Evolutionary conservation across 1,140 invertebrate genomes (phyloP).

Genomic region (Megalopta genalis): DNA sequence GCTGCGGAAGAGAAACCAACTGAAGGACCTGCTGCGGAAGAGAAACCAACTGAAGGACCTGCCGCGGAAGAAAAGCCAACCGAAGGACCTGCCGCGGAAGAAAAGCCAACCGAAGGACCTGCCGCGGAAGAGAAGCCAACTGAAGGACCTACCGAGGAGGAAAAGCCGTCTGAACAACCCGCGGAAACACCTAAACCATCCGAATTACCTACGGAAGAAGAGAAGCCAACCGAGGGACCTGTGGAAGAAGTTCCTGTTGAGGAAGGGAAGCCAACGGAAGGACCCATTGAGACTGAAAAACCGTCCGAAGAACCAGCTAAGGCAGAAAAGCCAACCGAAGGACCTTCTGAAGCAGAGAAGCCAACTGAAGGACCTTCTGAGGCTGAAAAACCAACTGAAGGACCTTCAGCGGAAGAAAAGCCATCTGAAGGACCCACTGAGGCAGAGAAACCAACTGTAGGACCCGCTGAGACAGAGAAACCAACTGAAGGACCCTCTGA

Average conservation of each 20-base stretch:
- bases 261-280: slow-evolving; percentile 21
- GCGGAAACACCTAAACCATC: not conserved
- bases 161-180: slow-evolving; percentile 37
- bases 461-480: no score
- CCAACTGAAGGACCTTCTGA: slow-evolving; percentile 46
- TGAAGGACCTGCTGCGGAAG: not conserved
- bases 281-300: slow-evolving; percentile 15
- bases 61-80: slow-evolving; percentile 8
- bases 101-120: slow-evolving; percentile 20
- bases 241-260: not conserved
- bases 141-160: slow-evolving; percentile 54
- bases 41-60: slow-evolving; percentile 29
- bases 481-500: no score
- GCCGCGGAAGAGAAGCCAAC: slow-evolving; percentile 36
- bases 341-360: slow-evolving; percentile 17
- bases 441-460: slow-evolving; percentile 40
- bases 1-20: slow-evolving; percentile 45
- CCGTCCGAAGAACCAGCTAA: slow-evolving; percentile 40
- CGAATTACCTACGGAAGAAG: slow-evolving; percentile 28
- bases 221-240: slow-evolving; percentile 18
- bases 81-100: slow-evolving; percentile 22
- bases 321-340: slow-evolving; percentile 34
- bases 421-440: slow-evolving; percentile 38
- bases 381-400: no score
- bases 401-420: no score